Evolutionary conservation across 1,140 invertebrate genomes (phyloP), one percentile per base, ranked within the genome.

Genomic region (Oryctes rhinoceros): DNA sequence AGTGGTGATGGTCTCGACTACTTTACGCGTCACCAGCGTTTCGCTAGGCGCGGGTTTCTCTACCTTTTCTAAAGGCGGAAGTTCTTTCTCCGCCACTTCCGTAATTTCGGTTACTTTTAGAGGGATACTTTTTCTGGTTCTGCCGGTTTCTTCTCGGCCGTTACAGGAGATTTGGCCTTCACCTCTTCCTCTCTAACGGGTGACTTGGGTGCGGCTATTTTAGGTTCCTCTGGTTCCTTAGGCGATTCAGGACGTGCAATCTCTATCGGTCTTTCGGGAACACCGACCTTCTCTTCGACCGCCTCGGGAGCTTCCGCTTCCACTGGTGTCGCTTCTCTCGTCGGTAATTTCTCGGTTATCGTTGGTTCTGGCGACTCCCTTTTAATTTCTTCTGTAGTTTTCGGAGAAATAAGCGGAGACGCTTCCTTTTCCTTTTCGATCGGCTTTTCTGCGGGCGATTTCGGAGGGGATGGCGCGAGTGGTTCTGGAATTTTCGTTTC

Each of bases 361-460:
- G 77, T 18, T 44, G 77, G 4, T 49, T n/a, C 48, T 1, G 44
- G 39, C 1, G 48, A 53, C 49, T 7, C 49, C 5, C 47, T 4
- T 78, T 78, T 78, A 53, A 53, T 76, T 37, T 76, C 20, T 39
- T 76, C 47, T 35, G 24, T 37, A 39, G 75, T n/a, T 11, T 20
- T 4, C 18, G 75, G 75, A 39, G 30, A 39, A 39, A 18, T 76
- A 47, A 39, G n/a, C 18, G 30, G 75, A 76, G 75, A 4, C 35
- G 75, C 48, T 1, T 30, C 4, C 20, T 24, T 3, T 76, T 30
- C 30, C 39, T 76, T 76, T n/a, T 76, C 75, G 10, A 47, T 35
- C 3, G 75, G 39, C n/a, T 76, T 39, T 1, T 76, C 75, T 37
- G 24, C 39, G 9, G 35, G 35, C 20, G 2, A 39, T 15, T 7